phyloP scores from a whole-genome alignment of 2,113 vertebrate species.

The Baryphthengus martii region DNA sequence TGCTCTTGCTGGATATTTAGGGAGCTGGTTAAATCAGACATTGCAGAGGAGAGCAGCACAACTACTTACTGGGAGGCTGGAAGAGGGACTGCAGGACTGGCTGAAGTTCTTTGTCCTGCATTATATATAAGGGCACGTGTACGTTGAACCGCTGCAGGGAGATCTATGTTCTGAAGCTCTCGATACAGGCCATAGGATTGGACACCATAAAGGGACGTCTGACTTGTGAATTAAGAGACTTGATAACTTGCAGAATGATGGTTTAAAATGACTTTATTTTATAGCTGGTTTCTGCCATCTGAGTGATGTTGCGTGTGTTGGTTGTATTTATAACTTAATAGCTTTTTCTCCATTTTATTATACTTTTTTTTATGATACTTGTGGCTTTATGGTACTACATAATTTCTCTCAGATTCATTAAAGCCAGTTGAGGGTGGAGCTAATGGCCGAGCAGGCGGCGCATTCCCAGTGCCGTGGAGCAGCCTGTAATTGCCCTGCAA shows the following conservation, averaged over 20 bases:
- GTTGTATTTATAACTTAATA: constrained; percentile 81
- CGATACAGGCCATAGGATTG: background rate
- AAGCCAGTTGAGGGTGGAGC: constrained; percentile 65
- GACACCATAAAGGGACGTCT: constrained; percentile 30
- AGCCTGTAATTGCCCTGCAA: background rate
- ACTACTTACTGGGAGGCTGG: rapidly evolving
- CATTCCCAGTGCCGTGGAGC: background rate
- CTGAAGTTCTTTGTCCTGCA: background rate
- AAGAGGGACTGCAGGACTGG: background rate
- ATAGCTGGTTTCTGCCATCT: constrained; percentile 66
- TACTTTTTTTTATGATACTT: constrained; percentile 78
- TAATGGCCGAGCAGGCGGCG: background rate
- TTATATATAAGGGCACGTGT: background rate
- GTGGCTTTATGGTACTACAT: constrained; percentile 77
- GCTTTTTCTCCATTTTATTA: constrained; percentile 79
- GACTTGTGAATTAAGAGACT: constrained; percentile 69
- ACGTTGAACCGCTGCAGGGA: background rate
- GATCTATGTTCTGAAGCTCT: background rate
- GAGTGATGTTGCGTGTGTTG: constrained; percentile 73
- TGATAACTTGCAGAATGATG: constrained; percentile 69
- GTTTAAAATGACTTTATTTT: constrained; percentile 73
- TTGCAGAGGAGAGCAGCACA: rapidly evolving
- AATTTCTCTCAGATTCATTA: constrained; percentile 74
- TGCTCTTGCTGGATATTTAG: background rate
- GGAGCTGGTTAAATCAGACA: background rate